These are phyloP conservation scores for Calliphora vomitoria DNA, from an alignment of 2,888 invertebrate species.

Conservation along the genomic window DNA sequence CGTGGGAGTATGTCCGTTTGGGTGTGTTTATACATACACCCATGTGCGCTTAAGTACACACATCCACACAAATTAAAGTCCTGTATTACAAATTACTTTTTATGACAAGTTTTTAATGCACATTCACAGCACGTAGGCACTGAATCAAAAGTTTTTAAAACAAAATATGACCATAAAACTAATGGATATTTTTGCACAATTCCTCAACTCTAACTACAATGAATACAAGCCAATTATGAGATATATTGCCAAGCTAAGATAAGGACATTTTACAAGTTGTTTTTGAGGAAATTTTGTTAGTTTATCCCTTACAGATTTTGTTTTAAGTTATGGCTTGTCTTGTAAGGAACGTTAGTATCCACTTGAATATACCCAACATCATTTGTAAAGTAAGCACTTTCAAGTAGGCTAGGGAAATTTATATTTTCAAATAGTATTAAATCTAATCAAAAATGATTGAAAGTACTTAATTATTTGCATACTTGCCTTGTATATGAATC, in stretches of 20 bases:
- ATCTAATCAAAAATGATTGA: too few relatives aligned
- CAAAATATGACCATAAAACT: conserved; percentile 54
- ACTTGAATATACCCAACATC: too few relatives aligned
- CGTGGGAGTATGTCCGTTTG: conserved; percentile 9
- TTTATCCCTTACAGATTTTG: too few relatives aligned
- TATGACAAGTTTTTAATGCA: conserved; percentile 59
- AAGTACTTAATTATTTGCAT: too few relatives aligned
- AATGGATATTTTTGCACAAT: conserved; percentile 41
- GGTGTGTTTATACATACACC: neutral
- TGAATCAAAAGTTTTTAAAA: conserved; percentile 42
- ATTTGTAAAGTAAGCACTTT: too few relatives aligned
- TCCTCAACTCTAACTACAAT: conserved; percentile 6
- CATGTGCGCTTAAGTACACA: neutral
- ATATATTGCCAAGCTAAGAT: conserved; percentile 2
- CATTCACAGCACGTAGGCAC: conserved; percentile 28
- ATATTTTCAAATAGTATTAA: too few relatives aligned
- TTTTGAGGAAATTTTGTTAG: neutral
- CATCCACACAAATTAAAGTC: conserved; percentile 49
- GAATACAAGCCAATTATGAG: conserved; percentile 30
- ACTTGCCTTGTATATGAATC: too few relatives aligned
- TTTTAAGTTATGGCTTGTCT: too few relatives aligned
- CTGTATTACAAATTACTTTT: conserved; percentile 65
- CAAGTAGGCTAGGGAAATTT: too few relatives aligned
- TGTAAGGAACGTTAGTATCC: too few relatives aligned
- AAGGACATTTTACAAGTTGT: neutral